These are phyloP conservation scores for Tyto alba DNA, from an alignment of 2,113 vertebrate genomes.

Conservation along the genomic window DNA sequence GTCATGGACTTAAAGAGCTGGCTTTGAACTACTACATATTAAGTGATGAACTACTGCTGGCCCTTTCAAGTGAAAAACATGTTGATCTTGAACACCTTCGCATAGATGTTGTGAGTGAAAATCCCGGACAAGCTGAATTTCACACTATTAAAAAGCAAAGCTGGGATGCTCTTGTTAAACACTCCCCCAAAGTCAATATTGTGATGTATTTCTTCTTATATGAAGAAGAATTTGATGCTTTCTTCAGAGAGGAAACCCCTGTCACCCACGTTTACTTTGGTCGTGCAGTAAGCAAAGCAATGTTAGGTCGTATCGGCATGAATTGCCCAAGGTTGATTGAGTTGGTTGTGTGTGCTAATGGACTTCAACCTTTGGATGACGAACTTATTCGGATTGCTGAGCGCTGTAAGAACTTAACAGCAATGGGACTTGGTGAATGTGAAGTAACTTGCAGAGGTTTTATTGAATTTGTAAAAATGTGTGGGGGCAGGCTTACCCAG, in stretches of 20 bases:
- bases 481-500: slow-evolving; percentile 75
- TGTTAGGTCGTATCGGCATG: slow-evolving; percentile 75
- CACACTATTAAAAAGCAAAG: slow-evolving; percentile 76
- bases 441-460: slow-evolving; percentile 76
- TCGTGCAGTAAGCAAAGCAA: slow-evolving; percentile 70
- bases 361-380: slow-evolving; percentile 73
- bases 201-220: slow-evolving; percentile 80
- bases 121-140: slow-evolving; percentile 69
- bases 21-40: slow-evolving; percentile 78
- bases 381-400: slow-evolving; percentile 73
- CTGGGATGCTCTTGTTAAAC: slow-evolving; percentile 74
- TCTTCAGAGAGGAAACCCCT: slow-evolving; percentile 76
- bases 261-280: slow-evolving; percentile 79
- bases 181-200: slow-evolving; percentile 78
- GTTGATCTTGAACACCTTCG: slow-evolving; percentile 77
- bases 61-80: slow-evolving; percentile 75
- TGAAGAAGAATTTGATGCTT: slow-evolving; percentile 76
- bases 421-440: slow-evolving; percentile 76
- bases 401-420: slow-evolving; percentile 71
- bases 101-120: slow-evolving; percentile 76
- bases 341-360: slow-evolving; percentile 77
- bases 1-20: slow-evolving; percentile 76
- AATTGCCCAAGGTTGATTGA: slow-evolving; percentile 75
- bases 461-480: slow-evolving; percentile 76
- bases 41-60: slow-evolving; percentile 75